Evolutionary conservation across 2,888 invertebrate species (phyloP).

Genomic region (Heliconius erato): DNA sequence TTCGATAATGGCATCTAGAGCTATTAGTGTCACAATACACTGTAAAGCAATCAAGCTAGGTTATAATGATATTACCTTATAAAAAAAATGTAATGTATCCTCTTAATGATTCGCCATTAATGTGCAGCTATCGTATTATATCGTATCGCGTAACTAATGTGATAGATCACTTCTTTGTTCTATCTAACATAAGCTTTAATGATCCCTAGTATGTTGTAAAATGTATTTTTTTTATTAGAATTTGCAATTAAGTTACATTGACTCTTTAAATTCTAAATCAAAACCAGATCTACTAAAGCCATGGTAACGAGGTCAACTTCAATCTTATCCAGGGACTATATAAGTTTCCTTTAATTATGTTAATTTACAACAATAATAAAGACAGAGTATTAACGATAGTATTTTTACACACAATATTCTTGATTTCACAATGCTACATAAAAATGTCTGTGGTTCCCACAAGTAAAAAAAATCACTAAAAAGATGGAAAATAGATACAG

Average conservation of each 20-base stretch:
- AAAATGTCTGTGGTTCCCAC: no score
- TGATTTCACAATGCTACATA: no score
- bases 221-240: not conserved
- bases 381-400: no score
- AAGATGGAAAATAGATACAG: no score
- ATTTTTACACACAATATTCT: no score
- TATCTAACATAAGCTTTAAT: not conserved
- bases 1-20: not conserved
- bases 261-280: not conserved
- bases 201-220: no score
- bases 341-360: no score
- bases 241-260: not conserved
- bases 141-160: constrained; percentile 24
- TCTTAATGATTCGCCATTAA: constrained; percentile 4
- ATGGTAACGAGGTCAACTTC: not conserved
- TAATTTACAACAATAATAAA: no score
- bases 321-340: no score
- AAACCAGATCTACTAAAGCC: no score
- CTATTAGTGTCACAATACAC: not conserved
- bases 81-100: constrained; percentile 24
- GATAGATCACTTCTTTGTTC: constrained; percentile 25
- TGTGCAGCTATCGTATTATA: not conserved
- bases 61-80: not conserved
- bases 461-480: no score
- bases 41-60: constrained; percentile 6